These are phyloP conservation scores for Papilio dardanus DNA, from an alignment of 1,140 invertebrate genomes.

Conservation along the genomic window DNA sequence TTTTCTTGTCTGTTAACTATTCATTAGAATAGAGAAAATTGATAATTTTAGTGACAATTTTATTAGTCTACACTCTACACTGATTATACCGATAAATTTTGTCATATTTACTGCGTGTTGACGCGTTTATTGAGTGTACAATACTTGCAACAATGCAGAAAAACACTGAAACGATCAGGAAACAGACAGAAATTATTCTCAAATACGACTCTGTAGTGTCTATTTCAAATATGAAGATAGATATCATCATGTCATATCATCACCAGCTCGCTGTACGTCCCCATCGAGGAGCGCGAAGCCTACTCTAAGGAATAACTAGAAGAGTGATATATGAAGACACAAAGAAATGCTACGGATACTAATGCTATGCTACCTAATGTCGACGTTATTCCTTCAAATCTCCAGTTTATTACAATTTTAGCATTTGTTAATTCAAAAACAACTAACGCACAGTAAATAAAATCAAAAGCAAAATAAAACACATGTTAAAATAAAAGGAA, in stretches of 20 bases:
- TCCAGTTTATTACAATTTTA: background rate
- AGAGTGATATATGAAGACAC: background rate
- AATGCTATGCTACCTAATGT: no score
- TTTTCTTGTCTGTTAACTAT: background rate
- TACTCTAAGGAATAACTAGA: no score
- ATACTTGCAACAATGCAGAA: background rate
- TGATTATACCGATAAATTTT: background rate
- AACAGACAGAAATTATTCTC: background rate
- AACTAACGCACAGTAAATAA: background rate
- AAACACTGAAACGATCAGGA: background rate
- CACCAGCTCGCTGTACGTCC: no score
- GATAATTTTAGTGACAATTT: background rate
- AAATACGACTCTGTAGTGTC: background rate
- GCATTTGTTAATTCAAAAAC: background rate
- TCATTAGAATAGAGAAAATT: background rate
- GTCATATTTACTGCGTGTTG: no score
- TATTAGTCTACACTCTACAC: no score
- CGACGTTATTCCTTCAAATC: background rate
- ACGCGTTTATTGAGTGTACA: no score
- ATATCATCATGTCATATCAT: no score
- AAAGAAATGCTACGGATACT: background rate
- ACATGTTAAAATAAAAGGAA: slow-evolving; percentile 17
- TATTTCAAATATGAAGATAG: no score
- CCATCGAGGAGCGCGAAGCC: no score
- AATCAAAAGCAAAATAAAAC: background rate